These are phyloP conservation scores for Aromia moschata DNA, from an alignment of 2,888 invertebrate species.

Conservation along the genomic window DNA sequence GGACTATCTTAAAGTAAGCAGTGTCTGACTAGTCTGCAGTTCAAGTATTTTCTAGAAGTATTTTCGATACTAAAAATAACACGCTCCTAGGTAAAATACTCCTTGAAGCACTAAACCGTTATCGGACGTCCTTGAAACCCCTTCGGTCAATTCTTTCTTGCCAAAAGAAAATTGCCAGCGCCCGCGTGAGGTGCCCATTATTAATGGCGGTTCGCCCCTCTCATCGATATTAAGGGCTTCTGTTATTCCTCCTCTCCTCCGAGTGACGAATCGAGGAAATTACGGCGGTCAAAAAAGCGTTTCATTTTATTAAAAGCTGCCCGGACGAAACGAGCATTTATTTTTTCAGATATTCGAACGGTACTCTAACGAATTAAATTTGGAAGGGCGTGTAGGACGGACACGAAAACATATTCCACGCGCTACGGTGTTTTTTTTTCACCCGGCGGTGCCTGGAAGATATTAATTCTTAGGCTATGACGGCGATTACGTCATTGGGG, in stretches of 20 bases:
- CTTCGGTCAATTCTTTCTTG: too few species aligned
- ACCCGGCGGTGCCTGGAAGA: too few species aligned
- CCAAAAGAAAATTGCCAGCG: not conserved
- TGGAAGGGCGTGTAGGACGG: not conserved
- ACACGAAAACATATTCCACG: not conserved
- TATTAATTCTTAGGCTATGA: too few species aligned
- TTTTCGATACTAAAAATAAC: too few species aligned
- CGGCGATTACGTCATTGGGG: too few species aligned
- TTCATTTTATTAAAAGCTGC: slow-evolving; percentile 14
- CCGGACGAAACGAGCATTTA: not conserved
- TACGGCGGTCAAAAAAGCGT: slow-evolving; percentile 14
- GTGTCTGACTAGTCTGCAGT: too few species aligned
- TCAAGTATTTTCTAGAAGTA: too few species aligned
- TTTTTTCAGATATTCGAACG: not conserved
- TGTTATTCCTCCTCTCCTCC: slow-evolving; percentile 6
- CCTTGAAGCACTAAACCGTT: too few species aligned
- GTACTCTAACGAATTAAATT: slow-evolving; percentile 9
- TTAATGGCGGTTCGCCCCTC: slow-evolving; percentile 15
- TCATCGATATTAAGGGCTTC: slow-evolving; percentile 11
- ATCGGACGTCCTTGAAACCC: too few species aligned
- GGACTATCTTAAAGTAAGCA: too few species aligned
- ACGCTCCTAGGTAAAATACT: too few species aligned
- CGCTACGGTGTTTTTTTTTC: too few species aligned
- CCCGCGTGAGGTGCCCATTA: slow-evolving; percentile 18
- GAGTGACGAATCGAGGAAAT: slow-evolving; percentile 20